Percentiles rank a stretch among this genome's conserved stretches.
Evolutionary conservation across 2,888 invertebrate species (phyloP).

Genomic region (Cremastinae sp.): DNA sequence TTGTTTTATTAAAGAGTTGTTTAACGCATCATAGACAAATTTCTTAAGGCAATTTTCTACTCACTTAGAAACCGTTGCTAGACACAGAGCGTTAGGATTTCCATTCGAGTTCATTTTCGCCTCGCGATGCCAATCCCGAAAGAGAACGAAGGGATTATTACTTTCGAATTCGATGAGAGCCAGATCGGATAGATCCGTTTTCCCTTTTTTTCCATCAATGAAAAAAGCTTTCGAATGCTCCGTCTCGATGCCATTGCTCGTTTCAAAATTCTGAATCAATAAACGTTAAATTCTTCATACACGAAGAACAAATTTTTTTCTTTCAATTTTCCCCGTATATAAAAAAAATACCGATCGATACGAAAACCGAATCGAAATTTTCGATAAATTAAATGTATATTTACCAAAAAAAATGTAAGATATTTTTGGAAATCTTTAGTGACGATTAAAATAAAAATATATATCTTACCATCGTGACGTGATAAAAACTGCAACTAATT

Average conservation of each 20-base stretch:
- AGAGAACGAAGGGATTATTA: constrained; percentile 80
- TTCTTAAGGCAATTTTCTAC: constrained; percentile 45
- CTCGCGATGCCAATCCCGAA: constrained; percentile 80
- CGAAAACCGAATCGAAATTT: too few relatives aligned
- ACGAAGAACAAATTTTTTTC: neutral
- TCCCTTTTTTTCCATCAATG: constrained; percentile 1
- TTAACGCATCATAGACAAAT: neutral
- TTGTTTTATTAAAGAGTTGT: neutral
- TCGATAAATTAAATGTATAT: too few relatives aligned
- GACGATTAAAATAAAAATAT: too few relatives aligned
- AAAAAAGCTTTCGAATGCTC: too few relatives aligned
- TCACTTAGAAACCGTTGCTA: constrained; percentile 80
- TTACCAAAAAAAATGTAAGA: too few relatives aligned
- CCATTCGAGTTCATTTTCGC: constrained; percentile 68
- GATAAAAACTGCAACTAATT: constrained; percentile 1
- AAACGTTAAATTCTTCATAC: neutral
- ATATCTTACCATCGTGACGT: constrained; percentile 7
- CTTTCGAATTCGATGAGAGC: constrained; percentile 76
- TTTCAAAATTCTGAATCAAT: constrained; percentile 42
- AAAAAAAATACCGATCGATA: too few relatives aligned
- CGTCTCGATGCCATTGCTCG: too few relatives aligned
- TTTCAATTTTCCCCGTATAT: too few relatives aligned
- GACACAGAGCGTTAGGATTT: constrained; percentile 74
- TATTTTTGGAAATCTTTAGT: too few relatives aligned
- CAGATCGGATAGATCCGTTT: constrained; percentile 71